Evolutionary conservation across 1,140 invertebrate species (phyloP), one percentile per base, ranked within the genome.

Genomic region (Atopsyche davidsoni): DNA sequence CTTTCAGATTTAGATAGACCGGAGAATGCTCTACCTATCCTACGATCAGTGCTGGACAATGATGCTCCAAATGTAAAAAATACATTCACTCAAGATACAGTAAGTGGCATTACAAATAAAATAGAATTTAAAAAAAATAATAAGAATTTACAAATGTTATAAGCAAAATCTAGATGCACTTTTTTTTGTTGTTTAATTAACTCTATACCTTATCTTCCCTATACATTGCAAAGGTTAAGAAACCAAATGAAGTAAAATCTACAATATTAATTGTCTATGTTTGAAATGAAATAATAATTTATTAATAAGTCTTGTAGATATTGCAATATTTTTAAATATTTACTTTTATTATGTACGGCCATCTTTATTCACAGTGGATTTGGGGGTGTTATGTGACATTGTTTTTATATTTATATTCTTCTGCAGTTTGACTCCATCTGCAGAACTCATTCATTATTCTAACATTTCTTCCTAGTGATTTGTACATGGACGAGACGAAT

Each of bases 11-110:
- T 88, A 40, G 76, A 77, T 2, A 67, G 82, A 56, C 60, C 79
- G 2, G 77, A 85, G 22, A 83, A 89, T 58, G 72, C 78, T 23
- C 62, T 87, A 6, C 70, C 78, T 1, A 64, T 85, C 28, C 59
- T 87, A 16, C 75, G 77, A 58, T 32, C 43, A 4, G 65, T 79
- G 4, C 55, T 87, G n/a, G 73, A 80, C 13, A 57, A 71, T 32
- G 80, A 86, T 59, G 41, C 19, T 31, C 73, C 75, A 2, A 58
- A 61, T 32, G 57, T 32, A 2, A 78, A 75, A 59, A 70, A 76
- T 46, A 75, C 70, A 4, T 81, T 78, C 57, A 68, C 69, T 39
- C 55, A 61, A 42, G 70, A 74, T 57, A 66, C 69, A 28, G 70
- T 73, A 64, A 58, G 64, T 46, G 14, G 11, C 25, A 28, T 7